phyloP scores from a whole-genome alignment of 2,797 vertebrate genomes.

The Myripristis murdjan region DNA sequence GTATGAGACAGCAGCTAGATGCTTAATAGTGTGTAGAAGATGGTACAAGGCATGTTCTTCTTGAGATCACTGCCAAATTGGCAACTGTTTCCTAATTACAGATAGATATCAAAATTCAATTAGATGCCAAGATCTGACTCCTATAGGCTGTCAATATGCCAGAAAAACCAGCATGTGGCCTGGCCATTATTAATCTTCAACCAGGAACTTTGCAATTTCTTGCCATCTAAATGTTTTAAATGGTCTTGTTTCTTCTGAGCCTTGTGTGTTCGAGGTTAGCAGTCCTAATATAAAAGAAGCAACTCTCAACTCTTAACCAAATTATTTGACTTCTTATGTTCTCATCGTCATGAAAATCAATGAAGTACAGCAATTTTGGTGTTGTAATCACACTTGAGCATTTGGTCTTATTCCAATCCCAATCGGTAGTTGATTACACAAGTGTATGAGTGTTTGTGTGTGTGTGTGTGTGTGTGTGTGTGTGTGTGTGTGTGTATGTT shows the following conservation, averaged over 20 bases:
- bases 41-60: too few species aligned
- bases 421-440: constrained; percentile 23
- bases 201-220: not conserved
- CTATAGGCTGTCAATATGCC: too few species aligned
- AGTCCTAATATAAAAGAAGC: not conserved
- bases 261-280: not conserved
- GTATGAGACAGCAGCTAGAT: too few species aligned
- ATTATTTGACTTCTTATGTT: not conserved
- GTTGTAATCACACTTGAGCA: constrained; percentile 16
- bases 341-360: not conserved
- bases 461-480: not conserved
- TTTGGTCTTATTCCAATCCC: not conserved
- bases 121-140: not conserved
- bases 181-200: not conserved
- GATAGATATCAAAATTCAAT: not conserved
- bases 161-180: not conserved
- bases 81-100: not conserved
- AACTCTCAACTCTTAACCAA: not conserved
- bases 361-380: not conserved
- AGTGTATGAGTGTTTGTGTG: constrained; percentile 16
- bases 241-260: too few species aligned
- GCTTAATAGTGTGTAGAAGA: too few species aligned
- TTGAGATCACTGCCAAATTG: not conserved
- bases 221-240: too few species aligned
- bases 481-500: too few species aligned